Evolutionary conservation across 2,113 vertebrate genomes (phyloP).

Genomic region (Felis chaus): DNA sequence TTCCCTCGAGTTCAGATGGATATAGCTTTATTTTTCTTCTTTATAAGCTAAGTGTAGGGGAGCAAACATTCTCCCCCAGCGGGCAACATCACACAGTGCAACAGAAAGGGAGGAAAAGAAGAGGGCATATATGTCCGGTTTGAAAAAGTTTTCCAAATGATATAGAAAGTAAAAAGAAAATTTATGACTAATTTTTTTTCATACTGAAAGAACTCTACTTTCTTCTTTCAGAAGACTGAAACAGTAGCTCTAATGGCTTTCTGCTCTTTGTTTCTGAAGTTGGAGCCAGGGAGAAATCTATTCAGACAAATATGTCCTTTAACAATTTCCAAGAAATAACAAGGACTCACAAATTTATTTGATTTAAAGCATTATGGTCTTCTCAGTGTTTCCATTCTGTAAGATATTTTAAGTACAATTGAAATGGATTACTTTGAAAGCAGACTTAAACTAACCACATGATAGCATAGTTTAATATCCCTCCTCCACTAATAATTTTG

Average conservation of each 20-base stretch:
- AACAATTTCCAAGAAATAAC: background rate
- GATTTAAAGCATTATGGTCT: background rate
- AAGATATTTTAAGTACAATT: background rate
- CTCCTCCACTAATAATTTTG: background rate
- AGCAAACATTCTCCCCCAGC: background rate
- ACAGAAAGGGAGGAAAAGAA: background rate
- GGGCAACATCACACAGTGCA: background rate
- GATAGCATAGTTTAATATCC: background rate
- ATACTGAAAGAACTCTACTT: background rate
- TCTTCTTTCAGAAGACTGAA: background rate
- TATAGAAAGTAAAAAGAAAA: background rate
- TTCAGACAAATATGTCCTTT: background rate
- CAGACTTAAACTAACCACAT: background rate
- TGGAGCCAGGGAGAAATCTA: background rate
- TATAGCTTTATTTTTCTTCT: background rate
- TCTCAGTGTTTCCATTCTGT: slow-evolving; percentile 5
- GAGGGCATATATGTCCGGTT: background rate
- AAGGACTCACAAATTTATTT: background rate
- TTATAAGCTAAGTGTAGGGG: background rate
- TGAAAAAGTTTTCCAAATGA: slow-evolving; percentile 34
- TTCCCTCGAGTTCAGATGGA: background rate
- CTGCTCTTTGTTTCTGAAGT: slow-evolving; percentile 28
- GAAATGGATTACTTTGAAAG: slow-evolving; percentile 35
- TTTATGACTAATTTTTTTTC: background rate
- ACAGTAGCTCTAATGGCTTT: background rate